A percentile compares a stretch with the other conserved stretches of the same genome.
phyloP scores from a whole-genome alignment of 2,797 vertebrate genomes.

The Pygocentrus nattereri region DNA sequence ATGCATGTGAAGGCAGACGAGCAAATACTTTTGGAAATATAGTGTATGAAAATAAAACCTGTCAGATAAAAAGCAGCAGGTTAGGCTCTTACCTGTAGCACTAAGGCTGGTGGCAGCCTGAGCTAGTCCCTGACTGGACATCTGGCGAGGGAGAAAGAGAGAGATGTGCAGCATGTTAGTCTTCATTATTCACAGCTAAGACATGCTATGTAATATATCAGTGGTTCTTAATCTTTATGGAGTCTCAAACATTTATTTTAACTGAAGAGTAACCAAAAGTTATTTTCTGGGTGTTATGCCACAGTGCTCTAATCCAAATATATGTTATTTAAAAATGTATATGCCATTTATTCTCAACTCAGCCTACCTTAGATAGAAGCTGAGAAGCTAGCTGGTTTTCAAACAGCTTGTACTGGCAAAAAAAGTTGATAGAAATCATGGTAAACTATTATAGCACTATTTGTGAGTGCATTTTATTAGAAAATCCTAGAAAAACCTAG shows the following conservation, averaged over 20 bases:
- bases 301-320: neutral
- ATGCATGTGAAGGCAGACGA: no score
- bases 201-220: neutral
- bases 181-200: neutral
- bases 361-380: neutral
- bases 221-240: neutral
- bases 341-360: neutral
- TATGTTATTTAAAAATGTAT: neutral
- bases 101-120: constrained; percentile 89
- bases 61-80: neutral
- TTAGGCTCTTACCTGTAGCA: constrained; percentile 85
- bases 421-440: no score
- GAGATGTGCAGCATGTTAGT: neutral
- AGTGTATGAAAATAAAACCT: no score
- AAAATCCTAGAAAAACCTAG: no score
- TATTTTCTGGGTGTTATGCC: neutral
- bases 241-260: no score
- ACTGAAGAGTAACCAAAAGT: no score
- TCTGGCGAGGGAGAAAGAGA: constrained; percentile 64
- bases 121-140: constrained; percentile 81
- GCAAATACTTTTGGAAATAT: no score
- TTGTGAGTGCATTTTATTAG: constrained; percentile 1
- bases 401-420: no score
- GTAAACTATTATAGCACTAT: neutral
- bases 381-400: neutral